Evolutionary conservation across 2,888 invertebrate species (phyloP).

Genomic region (Melinaea menophilus): DNA sequence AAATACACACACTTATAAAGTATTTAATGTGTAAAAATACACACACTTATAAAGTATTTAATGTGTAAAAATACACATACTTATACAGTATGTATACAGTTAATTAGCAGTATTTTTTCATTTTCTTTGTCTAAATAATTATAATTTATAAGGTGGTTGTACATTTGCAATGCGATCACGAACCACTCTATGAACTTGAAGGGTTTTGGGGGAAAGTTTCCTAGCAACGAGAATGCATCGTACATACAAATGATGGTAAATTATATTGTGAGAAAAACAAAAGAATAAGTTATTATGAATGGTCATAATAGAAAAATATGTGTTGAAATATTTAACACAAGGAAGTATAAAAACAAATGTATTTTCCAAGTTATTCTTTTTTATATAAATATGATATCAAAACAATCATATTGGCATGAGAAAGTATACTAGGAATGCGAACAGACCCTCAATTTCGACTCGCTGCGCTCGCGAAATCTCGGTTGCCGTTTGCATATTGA

Average conservation of each 20-base stretch:
- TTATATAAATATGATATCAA: too few relatives aligned
- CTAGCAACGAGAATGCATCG: constrained; percentile 48
- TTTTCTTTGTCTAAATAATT: constrained; percentile 23
- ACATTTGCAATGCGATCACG: constrained; percentile 68
- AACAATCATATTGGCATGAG: too few relatives aligned
- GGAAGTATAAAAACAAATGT: too few relatives aligned
- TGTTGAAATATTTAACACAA: background rate
- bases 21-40: too few relatives aligned
- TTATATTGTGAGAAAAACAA: constrained; percentile 18
- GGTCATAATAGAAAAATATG: background rate
- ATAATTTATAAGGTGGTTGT: constrained; percentile 34
- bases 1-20: too few relatives aligned
- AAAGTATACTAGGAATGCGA: too few relatives aligned
- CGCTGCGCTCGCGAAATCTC: too few relatives aligned
- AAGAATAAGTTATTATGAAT: background rate
- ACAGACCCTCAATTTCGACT: too few relatives aligned
- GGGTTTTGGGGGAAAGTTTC: constrained; percentile 68
- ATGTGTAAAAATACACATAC: background rate
- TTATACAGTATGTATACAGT: background rate
- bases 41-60: too few relatives aligned
- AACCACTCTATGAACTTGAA: constrained; percentile 69
- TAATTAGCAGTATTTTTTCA: constrained; percentile 6
- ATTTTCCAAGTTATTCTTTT: too few relatives aligned
- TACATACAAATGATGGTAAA: constrained; percentile 65
- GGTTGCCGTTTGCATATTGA: too few relatives aligned